A percentile compares a stretch with the other conserved stretches of the same genome.
Conservation (phyloP, 2,113 vertebrate genomes). For the Lasiurus cinereus region DNA sequence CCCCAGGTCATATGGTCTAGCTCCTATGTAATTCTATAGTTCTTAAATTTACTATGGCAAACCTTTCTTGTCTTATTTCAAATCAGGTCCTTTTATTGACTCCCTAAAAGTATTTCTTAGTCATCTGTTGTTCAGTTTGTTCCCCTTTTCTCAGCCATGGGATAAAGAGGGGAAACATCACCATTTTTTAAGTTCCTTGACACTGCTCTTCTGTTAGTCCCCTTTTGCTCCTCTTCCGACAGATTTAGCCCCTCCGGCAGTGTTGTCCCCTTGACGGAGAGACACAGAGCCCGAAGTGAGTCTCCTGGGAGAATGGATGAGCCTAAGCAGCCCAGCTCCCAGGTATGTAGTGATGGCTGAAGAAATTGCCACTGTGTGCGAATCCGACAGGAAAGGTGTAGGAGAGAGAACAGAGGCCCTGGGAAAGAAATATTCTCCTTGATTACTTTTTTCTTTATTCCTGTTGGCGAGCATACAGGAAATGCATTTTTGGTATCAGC, state of each 20-base stretch:
- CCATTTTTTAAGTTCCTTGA: conserved; percentile 33
- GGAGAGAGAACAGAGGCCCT: not conserved
- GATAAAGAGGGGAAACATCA: not conserved
- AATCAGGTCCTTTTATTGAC: not conserved
- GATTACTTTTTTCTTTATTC: not conserved
- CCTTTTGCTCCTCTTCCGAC: conserved; percentile 80
- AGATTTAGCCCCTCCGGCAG: conserved; percentile 98
- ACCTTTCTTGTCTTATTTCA: conserved; percentile 37
- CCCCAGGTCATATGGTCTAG: not conserved
- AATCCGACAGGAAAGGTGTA: not conserved
- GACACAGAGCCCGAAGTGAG: conserved; percentile 96
- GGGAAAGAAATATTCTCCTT: not conserved
- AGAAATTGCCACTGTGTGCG: not conserved
- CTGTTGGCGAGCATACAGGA: conserved; percentile 34
- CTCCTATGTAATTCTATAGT: conserved; percentile 1
- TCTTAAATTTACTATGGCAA: conserved; percentile 30
- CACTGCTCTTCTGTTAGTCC: conserved; percentile 67
- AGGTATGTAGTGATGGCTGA: conserved; percentile 87
- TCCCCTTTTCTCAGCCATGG: not conserved
- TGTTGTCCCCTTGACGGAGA: conserved; percentile 93
- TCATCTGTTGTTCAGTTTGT: not conserved
- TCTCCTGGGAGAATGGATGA: conserved; percentile 96
- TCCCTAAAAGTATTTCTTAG: not conserved
- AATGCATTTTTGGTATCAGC: conserved; percentile 4
- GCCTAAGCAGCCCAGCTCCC: conserved; percentile 92